phyloP scores from a whole-genome alignment of 2,113 vertebrate genomes.

The Bombycilla garrulus region DNA sequence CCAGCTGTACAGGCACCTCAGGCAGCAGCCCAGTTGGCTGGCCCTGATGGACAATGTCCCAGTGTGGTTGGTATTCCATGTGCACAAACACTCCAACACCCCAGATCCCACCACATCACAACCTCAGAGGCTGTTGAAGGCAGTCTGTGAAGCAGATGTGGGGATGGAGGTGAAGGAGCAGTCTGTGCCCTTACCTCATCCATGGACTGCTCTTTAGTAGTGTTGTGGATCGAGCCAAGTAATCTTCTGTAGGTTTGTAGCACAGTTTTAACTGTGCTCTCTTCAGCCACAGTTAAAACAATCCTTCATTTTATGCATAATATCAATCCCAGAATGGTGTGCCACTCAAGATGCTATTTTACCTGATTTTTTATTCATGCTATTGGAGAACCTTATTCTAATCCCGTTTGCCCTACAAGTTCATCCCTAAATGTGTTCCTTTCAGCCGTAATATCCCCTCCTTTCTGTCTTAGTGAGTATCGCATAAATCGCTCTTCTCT shows the following conservation, averaged over 20 bases:
- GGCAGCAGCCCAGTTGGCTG: not conserved
- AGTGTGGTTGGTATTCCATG: fast-evolving
- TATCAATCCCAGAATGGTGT: not conserved
- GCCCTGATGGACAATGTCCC: not conserved
- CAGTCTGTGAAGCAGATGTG: not conserved
- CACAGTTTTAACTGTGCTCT: not conserved
- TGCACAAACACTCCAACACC: not conserved
- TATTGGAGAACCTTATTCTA: not conserved
- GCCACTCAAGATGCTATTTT: not conserved
- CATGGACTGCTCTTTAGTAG: not conserved
- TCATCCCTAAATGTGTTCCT: not conserved
- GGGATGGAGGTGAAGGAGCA: not conserved
- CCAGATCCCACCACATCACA: not conserved
- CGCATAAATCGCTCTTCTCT: not conserved
- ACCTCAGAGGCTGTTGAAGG: not conserved
- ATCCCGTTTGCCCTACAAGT: not conserved
- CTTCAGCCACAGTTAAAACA: not conserved
- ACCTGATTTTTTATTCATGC: not conserved
- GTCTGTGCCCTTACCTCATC: not conserved
- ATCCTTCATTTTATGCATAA: not conserved
- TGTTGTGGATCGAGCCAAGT: not conserved
- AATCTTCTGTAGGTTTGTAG: not conserved
- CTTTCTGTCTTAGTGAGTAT: not conserved
- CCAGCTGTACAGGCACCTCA: not conserved
- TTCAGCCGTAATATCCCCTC: not conserved